Evolutionary conservation across 2,797 vertebrate genomes (phyloP), one percentile per base, ranked within the genome.

Genomic region (Distichodus sexfasciatus): DNA sequence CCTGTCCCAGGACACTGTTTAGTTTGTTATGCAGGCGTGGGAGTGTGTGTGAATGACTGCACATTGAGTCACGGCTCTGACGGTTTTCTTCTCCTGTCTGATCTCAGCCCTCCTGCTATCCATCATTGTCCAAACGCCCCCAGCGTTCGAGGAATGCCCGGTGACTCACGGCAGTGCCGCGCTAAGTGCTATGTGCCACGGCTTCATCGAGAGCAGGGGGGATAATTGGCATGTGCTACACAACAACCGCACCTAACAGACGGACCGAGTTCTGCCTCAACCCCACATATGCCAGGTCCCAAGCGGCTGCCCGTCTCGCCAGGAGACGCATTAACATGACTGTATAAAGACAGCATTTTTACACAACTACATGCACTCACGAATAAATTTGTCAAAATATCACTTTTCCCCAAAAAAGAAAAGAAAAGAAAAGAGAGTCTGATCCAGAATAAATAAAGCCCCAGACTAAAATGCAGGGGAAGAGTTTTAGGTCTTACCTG

Each of bases 401-500:
- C 36, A 40, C 33, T 53, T n/a, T 4, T 12, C 6, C 11, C 14
- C 6, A 50, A 0, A 50, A 47, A 3, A 24, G 21, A 1, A 28
- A 50, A n/a, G 38, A 31, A 14, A 36, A 9, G n/a, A 50, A 12
- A 17, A 38, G n/a, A 14, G 6, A 23, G 33, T 1, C 3, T 36
- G 24, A 41, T 40, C 15, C 7, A n/a, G 35, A 44, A 46, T 6
- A 8, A 19, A 53, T 2, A 46, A 15, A 43, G 8, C 35, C 3
- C 24, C 3, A 55, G 43, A 0, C 31, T 0, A 15, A 41, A n/a
- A 38, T 24, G 12, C 28, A 58, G 44, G 29, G 9, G 59, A 66
- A 69, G 50, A 1, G 17, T 21, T 28, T 38, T n/a, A 57, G 21
- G 40, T 50, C 89, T 79, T 87, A 92, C 90, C 88, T 90, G 85